phyloP scores from a whole-genome alignment of 2,113 vertebrate species.

The Phalacrocorax aristotelis region DNA sequence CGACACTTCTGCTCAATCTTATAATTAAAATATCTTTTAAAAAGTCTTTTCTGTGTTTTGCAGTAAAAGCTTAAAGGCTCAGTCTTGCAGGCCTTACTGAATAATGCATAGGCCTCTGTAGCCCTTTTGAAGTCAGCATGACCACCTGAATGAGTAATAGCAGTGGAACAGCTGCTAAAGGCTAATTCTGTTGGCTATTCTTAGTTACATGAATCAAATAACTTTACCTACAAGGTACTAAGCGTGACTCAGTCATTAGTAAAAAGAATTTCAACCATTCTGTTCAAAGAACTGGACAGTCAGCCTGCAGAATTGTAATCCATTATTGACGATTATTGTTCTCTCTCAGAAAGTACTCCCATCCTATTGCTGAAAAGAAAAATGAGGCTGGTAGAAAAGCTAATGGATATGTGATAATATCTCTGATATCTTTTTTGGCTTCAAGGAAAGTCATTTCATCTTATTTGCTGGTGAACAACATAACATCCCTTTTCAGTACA shows the following conservation, averaged over 20 bases:
- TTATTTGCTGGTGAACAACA: constrained; percentile 6
- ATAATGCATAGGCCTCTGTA: background rate
- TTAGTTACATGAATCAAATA: constrained; percentile 10
- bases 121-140: constrained; percentile 11
- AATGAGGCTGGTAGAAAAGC: constrained; percentile 45
- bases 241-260: background rate
- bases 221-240: background rate
- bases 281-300: constrained; percentile 8
- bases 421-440: constrained; percentile 57
- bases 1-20: background rate
- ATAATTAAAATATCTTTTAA: background rate
- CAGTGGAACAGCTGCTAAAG: background rate
- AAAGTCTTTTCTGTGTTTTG: background rate
- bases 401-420: constrained; percentile 25
- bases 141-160: constrained; percentile 3
- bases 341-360: constrained; percentile 23
- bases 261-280: constrained; percentile 10
- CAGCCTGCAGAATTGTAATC: background rate
- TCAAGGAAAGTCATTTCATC: constrained; percentile 62
- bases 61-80: constrained; percentile 3
- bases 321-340: constrained; percentile 31
- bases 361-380: constrained; percentile 38
- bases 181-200: background rate
- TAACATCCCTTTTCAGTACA: constrained; percentile 29
- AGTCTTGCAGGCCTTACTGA: background rate